Percentiles rank a stretch among this genome's conserved stretches.
Conservation (phyloP, 2,113 vertebrate genomes). For the Polypterus bichir region DNA sequence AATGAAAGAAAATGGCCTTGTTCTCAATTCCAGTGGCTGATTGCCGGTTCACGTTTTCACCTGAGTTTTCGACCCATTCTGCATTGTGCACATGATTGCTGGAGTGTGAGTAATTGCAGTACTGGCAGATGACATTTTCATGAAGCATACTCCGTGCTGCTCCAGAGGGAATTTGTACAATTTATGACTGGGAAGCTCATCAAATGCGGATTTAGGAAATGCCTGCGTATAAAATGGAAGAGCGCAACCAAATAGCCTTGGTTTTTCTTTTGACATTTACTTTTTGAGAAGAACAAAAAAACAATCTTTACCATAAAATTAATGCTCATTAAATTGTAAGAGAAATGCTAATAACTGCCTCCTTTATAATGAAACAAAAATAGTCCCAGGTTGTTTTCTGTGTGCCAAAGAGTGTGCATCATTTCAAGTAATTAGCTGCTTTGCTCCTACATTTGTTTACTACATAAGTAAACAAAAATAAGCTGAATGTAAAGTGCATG, state of each 20-base stretch:
- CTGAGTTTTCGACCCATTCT: constrained; percentile 58
- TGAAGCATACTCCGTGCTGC: constrained; percentile 41
- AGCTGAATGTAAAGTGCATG: no score
- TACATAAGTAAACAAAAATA: no score
- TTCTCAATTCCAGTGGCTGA: constrained; percentile 65
- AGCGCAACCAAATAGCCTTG: constrained; percentile 39
- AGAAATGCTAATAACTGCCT: no score
- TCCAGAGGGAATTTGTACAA: constrained; percentile 51
- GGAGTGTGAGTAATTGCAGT: constrained; percentile 62
- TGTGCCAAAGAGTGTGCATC: no score
- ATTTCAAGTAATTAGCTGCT: no score
- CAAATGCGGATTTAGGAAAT: constrained; percentile 58
- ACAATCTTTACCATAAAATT: not conserved
- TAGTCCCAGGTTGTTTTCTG: no score
- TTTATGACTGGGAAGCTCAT: constrained; percentile 53
- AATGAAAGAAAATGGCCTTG: constrained; percentile 72
- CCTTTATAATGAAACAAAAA: no score
- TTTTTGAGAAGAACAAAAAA: constrained; percentile 15
- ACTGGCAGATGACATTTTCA: constrained; percentile 65
- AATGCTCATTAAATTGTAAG: not conserved
- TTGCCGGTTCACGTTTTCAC: constrained; percentile 69
- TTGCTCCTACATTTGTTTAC: no score
- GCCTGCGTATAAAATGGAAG: constrained; percentile 43
- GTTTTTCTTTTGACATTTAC: constrained; percentile 47
- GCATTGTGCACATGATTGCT: constrained; percentile 64